Evolutionary conservation across 2,113 vertebrate genomes (phyloP), one percentile per base, ranked within the genome.

Genomic region (Vimba vimba): DNA sequence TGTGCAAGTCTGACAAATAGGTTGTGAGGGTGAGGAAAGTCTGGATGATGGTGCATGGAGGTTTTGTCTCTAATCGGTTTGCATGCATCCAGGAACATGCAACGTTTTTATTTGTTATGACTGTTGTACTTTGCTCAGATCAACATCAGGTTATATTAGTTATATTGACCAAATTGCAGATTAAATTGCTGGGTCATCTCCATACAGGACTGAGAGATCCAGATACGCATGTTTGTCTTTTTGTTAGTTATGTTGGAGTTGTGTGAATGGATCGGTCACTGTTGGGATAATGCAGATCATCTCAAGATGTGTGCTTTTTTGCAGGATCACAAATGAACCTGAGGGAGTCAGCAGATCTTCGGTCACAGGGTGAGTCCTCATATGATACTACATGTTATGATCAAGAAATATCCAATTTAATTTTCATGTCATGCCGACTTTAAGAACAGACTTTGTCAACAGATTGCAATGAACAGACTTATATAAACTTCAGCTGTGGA

Each of bases 241-340:
- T 83, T 39, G 66, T 83, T 33, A 19, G 17, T 73, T 19, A 59
- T 73, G 50, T 8, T 73, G 82, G 45, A 73, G 50, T 59, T 75
- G 21, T 85, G 86, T 89, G 78, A 79, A 87, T 76, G 83, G 11
- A 60, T n/a, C 12, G 55, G 33, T 50, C 57, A 12, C 23, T 43
- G 8, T 74, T 25, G 13, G 76, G 0, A 23, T 36, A 52, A 9
- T 79, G 71, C 69, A 84, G 39, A 21, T 19, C 19, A 59, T 45
- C 11, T 33, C 45, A 80, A 84, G 77, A 77, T 50, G 12, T 84
- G 45, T 79, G 23, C 59, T 85, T 84, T 87, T 91, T 89, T 85
- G 21, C 91, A 97, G 97, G 97, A 96, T 98, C 97, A 68, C 97
- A 98, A 96, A 98, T 97, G 96, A 98, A 98, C 95, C 96, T 98